phyloP scores from a whole-genome alignment of 2,888 invertebrate species.

The Thymelicus lineola region DNA sequence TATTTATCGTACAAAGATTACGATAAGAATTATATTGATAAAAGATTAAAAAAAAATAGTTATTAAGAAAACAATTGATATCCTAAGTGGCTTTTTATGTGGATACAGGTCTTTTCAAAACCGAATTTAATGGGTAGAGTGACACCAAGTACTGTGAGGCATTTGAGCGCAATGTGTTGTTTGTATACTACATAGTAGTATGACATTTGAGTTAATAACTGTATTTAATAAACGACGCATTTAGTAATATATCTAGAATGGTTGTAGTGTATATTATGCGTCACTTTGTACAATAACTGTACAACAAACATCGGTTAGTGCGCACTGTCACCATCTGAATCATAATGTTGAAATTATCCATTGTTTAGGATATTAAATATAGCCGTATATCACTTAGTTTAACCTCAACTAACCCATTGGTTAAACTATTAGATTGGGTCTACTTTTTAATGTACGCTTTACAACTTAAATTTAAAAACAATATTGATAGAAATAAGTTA shows the following conservation, averaged over 20 bases:
- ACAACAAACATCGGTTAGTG: conserved; percentile 55
- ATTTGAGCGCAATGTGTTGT: neutral
- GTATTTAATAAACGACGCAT: conserved; percentile 17
- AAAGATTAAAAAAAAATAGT: no score
- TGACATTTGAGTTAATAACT: conserved; percentile 15
- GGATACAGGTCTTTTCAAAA: no score
- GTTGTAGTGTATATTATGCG: conserved; percentile 50
- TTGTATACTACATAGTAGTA: neutral
- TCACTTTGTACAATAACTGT: conserved; percentile 56
- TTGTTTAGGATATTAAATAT: conserved; percentile 56
- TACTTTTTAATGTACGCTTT: neutral
- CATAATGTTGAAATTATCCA: conserved; percentile 54
- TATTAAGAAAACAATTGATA: no score
- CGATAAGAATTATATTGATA: no score
- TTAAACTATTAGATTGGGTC: conserved; percentile 11
- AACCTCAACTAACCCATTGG: conserved; percentile 6
- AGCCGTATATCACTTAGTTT: conserved; percentile 4
- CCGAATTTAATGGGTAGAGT: no score
- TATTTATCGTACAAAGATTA: no score
- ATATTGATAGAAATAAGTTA: no score
- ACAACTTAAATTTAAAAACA: neutral
- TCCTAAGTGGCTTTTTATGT: no score
- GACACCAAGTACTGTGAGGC: no score
- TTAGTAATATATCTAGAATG: conserved; percentile 37
- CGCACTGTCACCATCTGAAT: conserved; percentile 62